Conservation (phyloP, 2,113 vertebrate genomes). For the Eonycteris spelaea region DNA sequence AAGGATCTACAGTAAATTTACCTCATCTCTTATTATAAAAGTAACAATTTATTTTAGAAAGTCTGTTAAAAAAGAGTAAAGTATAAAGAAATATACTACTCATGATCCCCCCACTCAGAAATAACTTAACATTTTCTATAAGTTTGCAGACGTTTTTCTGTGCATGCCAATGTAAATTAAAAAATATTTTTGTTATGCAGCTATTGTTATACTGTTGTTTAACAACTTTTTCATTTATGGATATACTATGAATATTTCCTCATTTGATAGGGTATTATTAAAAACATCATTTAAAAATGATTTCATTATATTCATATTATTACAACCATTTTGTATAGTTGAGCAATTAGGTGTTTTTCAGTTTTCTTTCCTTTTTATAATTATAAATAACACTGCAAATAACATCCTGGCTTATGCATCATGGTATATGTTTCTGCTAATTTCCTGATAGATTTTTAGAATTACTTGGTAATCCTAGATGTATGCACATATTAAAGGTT, state of each 20-base stretch:
- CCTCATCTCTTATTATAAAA: conserved; percentile 2
- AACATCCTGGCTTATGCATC: background rate
- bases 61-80: background rate
- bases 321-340: background rate
- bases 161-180: background rate
- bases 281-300: background rate
- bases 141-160: background rate
- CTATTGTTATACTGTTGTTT: background rate
- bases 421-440: background rate
- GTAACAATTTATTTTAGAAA: background rate
- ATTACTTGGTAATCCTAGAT: background rate
- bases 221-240: background rate
- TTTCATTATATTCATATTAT: background rate
- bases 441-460: conserved; percentile 30
- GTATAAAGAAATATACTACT: background rate
- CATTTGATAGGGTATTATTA: background rate
- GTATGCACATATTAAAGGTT: background rate
- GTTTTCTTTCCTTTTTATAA: background rate
- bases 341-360: background rate
- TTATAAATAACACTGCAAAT: background rate
- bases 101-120: background rate
- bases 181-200: background rate
- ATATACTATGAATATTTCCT: background rate
- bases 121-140: background rate
- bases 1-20: background rate